Percentiles rank a stretch among this genome's conserved stretches.
Evolutionary conservation across 2,888 invertebrate species (phyloP).

Genomic region (Macrostomum cliftonense): DNA sequence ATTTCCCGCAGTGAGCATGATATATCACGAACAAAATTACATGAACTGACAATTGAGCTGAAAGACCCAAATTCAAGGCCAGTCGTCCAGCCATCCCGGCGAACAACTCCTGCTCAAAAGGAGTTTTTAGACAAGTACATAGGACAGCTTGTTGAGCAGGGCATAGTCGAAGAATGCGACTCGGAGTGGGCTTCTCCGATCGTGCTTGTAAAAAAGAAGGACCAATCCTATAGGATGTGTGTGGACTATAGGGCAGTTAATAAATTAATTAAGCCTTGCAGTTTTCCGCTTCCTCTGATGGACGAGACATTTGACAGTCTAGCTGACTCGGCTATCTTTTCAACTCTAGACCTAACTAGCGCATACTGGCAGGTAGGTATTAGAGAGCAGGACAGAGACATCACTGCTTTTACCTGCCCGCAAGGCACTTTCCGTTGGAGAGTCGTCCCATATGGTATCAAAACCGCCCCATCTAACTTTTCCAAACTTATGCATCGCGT

Average conservation of each 20-base stretch:
- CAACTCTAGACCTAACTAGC: not conserved
- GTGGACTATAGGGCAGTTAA: constrained; percentile 4
- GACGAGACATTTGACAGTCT: not conserved
- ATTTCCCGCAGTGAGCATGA: too few species aligned
- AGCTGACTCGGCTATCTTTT: not conserved
- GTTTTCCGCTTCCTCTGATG: not conserved
- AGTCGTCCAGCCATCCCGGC: too few species aligned
- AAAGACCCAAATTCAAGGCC: too few species aligned
- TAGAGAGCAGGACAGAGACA: not conserved
- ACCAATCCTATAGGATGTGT: not conserved
- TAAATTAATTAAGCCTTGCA: not conserved
- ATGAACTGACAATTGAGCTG: too few species aligned
- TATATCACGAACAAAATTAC: too few species aligned
- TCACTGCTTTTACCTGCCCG: constrained; percentile 3
- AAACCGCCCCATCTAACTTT: constrained; percentile 2
- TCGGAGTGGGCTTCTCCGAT: not conserved
- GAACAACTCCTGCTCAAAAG: too few species aligned
- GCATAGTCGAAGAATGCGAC: not conserved
- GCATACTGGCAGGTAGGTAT: constrained; percentile 5
- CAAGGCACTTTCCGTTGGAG: constrained; percentile 3
- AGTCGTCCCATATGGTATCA: constrained; percentile 4
- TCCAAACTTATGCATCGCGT: not conserved
- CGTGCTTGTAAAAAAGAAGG: constrained; percentile 8
- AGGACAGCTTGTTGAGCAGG: not conserved
- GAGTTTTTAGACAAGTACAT: not conserved